Percentiles rank a stretch among this genome's conserved stretches.
These are phyloP conservation scores for Myathropa florea DNA, from an alignment of 2,888 invertebrate species.

Conservation along the genomic window DNA sequence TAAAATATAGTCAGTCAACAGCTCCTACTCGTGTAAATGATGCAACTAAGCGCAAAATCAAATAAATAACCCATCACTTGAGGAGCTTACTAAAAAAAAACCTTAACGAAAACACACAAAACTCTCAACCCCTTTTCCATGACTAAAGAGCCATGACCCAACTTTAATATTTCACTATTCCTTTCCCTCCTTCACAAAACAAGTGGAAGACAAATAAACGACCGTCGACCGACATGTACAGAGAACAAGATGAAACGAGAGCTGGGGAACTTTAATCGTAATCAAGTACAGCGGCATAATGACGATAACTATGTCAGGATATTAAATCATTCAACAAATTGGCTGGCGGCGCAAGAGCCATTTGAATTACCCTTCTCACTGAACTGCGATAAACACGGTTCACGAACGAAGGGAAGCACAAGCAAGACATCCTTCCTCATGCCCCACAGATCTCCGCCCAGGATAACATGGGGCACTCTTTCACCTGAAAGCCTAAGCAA, in stretches of 20 bases:
- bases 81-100: background rate
- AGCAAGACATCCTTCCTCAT: background rate
- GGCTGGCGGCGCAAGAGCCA: conserved; percentile 12
- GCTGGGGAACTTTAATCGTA: conserved; percentile 1
- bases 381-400: conserved; percentile 21
- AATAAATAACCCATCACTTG: background rate
- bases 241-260: background rate
- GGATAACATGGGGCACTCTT: background rate
- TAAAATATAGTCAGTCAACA: too few species aligned
- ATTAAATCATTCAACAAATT: conserved; percentile 36
- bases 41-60: background rate
- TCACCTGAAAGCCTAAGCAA: conserved; percentile 45
- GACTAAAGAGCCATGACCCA: background rate
- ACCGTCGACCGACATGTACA: background rate
- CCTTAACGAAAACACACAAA: background rate
- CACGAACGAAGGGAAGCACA: background rate
- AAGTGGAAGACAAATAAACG: background rate
- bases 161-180: background rate
- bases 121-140: background rate
- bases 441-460: background rate
- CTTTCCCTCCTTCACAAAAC: background rate
- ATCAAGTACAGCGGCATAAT: conserved; percentile 24
- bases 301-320: conserved; percentile 44
- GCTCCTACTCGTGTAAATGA: too few species aligned
- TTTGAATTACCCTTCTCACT: background rate